phyloP scores from a whole-genome alignment of 2,888 invertebrate genomes.

The Calameuta idolon region DNA sequence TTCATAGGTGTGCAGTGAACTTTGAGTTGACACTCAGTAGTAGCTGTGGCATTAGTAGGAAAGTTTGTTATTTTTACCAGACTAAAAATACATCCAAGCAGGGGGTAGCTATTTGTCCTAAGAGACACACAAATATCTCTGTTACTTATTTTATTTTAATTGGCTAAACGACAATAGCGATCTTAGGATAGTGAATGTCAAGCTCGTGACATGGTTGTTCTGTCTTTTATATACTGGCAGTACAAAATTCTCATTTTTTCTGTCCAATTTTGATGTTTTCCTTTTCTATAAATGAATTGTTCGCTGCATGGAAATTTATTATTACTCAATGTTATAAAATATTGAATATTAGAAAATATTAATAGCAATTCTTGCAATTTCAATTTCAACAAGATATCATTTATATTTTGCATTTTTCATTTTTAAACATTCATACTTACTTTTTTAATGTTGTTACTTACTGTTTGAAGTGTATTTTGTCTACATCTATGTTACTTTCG shows the following conservation, averaged over 20 bases:
- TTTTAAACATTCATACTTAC: not conserved
- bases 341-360: not conserved
- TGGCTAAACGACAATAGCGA: not conserved
- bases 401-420: not conserved
- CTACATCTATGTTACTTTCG: not conserved
- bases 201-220: not conserved
- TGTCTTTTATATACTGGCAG: not conserved
- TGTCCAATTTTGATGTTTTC: not conserved
- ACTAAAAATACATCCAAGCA: slow-evolving; percentile 24
- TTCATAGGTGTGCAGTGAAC: not conserved
- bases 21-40: not conserved
- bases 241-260: not conserved
- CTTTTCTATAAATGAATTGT: not conserved
- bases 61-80: slow-evolving; percentile 19
- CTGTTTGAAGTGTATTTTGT: not conserved
- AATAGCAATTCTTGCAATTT: not conserved
- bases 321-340: not conserved
- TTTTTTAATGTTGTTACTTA: not conserved
- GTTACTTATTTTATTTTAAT: slow-evolving; percentile 5
- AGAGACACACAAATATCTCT: not conserved
- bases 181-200: not conserved
- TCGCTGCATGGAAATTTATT: not conserved
- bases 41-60: not conserved
- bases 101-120: slow-evolving; percentile 12
- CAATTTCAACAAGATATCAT: not conserved